Evolutionary conservation across 2,888 invertebrate genomes (phyloP).

Genomic region (Himalopsyche japonica): DNA sequence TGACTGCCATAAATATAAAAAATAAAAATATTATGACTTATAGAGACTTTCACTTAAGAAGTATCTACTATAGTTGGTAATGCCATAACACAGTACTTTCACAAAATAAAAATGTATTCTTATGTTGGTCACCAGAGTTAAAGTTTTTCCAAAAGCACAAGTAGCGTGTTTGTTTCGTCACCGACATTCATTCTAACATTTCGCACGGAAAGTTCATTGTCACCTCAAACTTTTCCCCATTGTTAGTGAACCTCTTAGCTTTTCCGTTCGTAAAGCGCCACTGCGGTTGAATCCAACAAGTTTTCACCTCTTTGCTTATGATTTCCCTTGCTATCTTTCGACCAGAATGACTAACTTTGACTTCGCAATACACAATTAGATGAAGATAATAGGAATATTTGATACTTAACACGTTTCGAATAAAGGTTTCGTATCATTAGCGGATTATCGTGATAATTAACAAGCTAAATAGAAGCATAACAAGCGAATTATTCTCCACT

Average conservation of each 20-base stretch:
- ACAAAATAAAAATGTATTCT: no score
- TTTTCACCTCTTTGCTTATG: constrained; percentile 8
- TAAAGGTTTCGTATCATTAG: neutral
- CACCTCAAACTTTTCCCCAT: constrained; percentile 12
- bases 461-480: neutral
- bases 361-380: neutral
- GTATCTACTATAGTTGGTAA: neutral
- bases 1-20: no score
- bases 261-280: neutral
- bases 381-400: neutral
- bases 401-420: neutral
- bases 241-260: neutral
- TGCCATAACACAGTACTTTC: no score
- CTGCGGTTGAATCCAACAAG: constrained; percentile 12
- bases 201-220: constrained; percentile 19
- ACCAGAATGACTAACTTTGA: constrained; percentile 3
- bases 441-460: neutral
- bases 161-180: neutral
- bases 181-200: neutral
- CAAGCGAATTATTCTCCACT: neutral
- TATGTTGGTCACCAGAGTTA: neutral
- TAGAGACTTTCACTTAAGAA: no score
- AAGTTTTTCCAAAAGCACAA: neutral
- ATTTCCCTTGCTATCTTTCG: constrained; percentile 11
- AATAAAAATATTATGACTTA: no score